Conservation (phyloP, 2,797 vertebrate genomes). For the Sebastes variabilis region DNA sequence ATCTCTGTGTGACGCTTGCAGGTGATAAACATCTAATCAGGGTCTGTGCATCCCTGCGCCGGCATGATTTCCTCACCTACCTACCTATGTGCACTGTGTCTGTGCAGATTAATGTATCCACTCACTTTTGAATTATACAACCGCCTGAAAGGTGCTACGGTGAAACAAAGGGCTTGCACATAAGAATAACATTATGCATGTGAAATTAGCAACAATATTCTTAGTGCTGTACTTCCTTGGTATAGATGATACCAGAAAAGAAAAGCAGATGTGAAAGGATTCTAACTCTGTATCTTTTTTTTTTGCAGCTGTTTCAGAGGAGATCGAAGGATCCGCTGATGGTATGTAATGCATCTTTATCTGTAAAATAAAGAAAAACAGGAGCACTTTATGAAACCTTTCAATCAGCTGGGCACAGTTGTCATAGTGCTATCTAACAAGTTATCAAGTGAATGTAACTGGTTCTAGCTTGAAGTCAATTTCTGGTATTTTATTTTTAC, state of each 20-base stretch:
- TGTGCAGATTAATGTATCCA: conserved; percentile 30
- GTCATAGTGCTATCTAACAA: neutral
- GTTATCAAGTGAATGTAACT: neutral
- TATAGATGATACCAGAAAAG: neutral
- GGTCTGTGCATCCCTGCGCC: conserved; percentile 21
- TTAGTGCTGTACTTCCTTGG: neutral
- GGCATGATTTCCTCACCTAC: conserved; percentile 51
- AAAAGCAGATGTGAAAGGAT: neutral
- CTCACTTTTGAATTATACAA: conserved; percentile 7
- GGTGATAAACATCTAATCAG: conserved; percentile 76
- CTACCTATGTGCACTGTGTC: neutral
- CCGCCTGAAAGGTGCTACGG: neutral
- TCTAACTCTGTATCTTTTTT: neutral
- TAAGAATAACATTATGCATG: conserved; percentile 1
- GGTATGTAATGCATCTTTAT: conserved; percentile 53
- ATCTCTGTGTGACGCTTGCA: conserved; percentile 58
- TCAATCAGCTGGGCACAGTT: neutral
- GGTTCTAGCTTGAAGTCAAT: neutral
- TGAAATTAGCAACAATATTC: conserved; percentile 6
- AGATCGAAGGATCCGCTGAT: conserved; percentile 61
- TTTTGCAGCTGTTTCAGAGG: conserved; percentile 55
- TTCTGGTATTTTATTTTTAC: neutral
- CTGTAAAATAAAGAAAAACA: neutral
- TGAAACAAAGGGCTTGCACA: neutral
- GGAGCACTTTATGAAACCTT: neutral